phyloP scores from a whole-genome alignment of 1,140 invertebrate species.

The Nephila pilipes region DNA sequence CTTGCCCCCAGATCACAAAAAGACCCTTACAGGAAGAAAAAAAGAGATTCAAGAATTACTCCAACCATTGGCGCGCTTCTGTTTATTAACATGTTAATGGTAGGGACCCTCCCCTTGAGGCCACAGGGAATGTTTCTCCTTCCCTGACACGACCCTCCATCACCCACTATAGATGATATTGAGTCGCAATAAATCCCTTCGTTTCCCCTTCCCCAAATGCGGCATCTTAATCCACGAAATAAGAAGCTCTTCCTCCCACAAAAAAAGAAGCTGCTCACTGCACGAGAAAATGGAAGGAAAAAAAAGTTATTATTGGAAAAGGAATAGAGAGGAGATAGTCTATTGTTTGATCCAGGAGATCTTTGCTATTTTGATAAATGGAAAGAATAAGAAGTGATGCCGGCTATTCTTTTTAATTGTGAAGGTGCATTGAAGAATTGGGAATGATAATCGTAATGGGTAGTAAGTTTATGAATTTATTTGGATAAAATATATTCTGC shows the following conservation, averaged over 20 bases:
- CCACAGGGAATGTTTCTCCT: constrained; percentile 59
- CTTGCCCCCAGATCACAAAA: constrained; percentile 19
- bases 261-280: background rate
- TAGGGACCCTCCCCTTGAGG: background rate
- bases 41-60: constrained; percentile 27
- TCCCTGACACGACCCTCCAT: constrained; percentile 70
- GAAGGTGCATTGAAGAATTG: too few relatives aligned
- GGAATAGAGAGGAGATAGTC: background rate
- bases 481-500: too few relatives aligned
- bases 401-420: too few relatives aligned
- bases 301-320: constrained; percentile 37
- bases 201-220: background rate
- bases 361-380: background rate
- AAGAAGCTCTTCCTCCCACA: constrained; percentile 35
- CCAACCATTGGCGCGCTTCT: constrained; percentile 66
- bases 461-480: too few relatives aligned
- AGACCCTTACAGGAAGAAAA: constrained; percentile 26
- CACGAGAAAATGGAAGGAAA: background rate
- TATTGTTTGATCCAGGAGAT: constrained; percentile 6
- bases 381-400: background rate
- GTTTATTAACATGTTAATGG: constrained; percentile 77
- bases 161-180: constrained; percentile 72
- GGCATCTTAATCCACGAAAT: constrained; percentile 61
- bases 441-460: too few relatives aligned
- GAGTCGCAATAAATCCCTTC: constrained; percentile 69